phyloP scores from a whole-genome alignment of 2,797 vertebrate species.

The Oceanodroma leucorhoa region DNA sequence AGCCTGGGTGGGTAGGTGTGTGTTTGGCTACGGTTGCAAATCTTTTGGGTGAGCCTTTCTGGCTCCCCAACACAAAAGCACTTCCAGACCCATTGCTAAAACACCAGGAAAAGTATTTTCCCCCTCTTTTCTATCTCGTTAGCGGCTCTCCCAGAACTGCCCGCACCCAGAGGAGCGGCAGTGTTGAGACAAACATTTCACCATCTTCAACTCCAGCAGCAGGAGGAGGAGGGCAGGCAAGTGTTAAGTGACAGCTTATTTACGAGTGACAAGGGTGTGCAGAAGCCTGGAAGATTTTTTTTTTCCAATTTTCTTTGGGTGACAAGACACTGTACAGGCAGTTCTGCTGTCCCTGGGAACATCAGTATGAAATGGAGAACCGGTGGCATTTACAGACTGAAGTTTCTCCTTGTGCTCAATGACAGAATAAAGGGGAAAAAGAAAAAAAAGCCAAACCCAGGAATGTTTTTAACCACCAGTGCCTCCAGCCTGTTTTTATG shows the following conservation, averaged over 20 bases:
- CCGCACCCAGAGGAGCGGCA: rapidly evolving
- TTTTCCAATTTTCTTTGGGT: not conserved
- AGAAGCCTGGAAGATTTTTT: not conserved
- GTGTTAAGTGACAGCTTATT: not conserved
- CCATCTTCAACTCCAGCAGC: not conserved
- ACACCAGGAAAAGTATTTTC: not conserved
- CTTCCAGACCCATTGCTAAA: not conserved
- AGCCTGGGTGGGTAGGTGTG: not conserved
- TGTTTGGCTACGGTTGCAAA: not conserved
- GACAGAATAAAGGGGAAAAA: not conserved
- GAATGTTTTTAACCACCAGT: rapidly evolving
- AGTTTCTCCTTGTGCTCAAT: not conserved
- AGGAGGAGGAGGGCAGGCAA: not conserved
- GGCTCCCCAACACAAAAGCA: not conserved
- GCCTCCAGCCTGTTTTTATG: not conserved
- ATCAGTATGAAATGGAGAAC: not conserved
- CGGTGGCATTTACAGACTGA: not conserved
- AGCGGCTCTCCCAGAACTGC: not conserved
- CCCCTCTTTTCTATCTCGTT: not conserved
- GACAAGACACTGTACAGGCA: not conserved
- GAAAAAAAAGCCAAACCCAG: not conserved
- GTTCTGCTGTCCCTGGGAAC: not conserved
- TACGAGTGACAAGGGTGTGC: rapidly evolving
- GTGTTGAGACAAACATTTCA: not conserved
- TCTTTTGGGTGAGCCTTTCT: not conserved